Evolutionary conservation across 1,140 invertebrate species (phyloP).

Genomic region (Batillaria attramentaria): DNA sequence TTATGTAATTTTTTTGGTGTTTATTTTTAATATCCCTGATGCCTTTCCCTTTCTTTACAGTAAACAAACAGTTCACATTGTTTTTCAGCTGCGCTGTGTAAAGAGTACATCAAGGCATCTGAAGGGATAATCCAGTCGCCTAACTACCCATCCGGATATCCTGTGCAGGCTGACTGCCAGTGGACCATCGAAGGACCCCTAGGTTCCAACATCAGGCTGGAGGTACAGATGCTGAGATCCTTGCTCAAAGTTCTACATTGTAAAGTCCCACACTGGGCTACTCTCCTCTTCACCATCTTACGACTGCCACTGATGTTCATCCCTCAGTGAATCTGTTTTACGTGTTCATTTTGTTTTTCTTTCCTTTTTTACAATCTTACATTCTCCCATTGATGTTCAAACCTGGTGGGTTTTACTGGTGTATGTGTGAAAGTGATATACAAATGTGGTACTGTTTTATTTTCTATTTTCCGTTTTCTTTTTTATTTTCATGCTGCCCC

Average conservation of each 20-base stretch:
- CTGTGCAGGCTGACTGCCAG: constrained; percentile 91
- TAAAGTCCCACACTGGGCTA: no score
- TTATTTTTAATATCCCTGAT: no score
- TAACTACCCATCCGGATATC: constrained; percentile 94
- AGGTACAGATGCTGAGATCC: constrained; percentile 73
- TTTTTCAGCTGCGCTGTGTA: constrained; percentile 40
- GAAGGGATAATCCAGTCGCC: constrained; percentile 96
- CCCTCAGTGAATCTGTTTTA: not conserved
- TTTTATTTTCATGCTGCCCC: no score
- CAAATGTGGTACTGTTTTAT: no score
- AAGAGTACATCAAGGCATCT: constrained; percentile 74
- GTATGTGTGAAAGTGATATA: no score
- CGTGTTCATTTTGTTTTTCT: not conserved
- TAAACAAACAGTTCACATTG: not conserved
- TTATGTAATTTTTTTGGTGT: no score
- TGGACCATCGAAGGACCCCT: constrained; percentile 97
- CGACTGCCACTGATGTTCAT: not conserved
- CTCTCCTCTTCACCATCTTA: not conserved
- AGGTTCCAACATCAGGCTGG: constrained; percentile 92
- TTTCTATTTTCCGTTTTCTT: no score
- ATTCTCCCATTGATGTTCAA: no score
- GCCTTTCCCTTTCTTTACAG: no score
- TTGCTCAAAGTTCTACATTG: no score
- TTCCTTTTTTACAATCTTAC: not conserved
- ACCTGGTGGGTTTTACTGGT: no score